Base-by-base conservation (phyloP, 2,113 vertebrate genomes). In the Gambusia affinis region DNA sequence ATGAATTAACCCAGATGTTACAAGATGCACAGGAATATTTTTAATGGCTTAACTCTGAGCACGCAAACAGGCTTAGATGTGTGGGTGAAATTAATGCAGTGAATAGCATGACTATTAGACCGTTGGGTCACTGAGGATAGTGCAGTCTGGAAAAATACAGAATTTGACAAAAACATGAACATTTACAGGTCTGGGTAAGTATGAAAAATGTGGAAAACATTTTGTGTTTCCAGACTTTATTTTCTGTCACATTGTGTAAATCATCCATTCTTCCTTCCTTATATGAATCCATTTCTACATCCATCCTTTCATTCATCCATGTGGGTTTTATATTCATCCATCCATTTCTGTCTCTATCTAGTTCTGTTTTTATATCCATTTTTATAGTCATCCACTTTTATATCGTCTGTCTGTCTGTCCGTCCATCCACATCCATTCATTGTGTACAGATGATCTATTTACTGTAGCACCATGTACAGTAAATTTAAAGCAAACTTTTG, bases 1-100 rank as follows among this genome's bases (percentile, higher is more conserved):
- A 76, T 82, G 4, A 76, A 77, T 77, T 64, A 37, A 67, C 68
- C 8, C 57, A 35, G 64, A 72, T 62, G 76, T 80, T 83, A 68
- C 27, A 67, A 65, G 65, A 75, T 37, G 39, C 33, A 39, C 73
- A 78, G 62, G 61, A 73, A 75, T 62, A 64, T 6, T 73, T 69
- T 42, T 1, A 61, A 28, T 70, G n/a, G 44, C 22, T 8, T 8
- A 76, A 60, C 67, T 35, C 35, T 63, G 27, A 67, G 19, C 64
- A 44, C 0, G 62, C 17, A 54, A 70, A 71, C 11, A 62, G 22
- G 37, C 51, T 39, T 61, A 11, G 4, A 66, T 63, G 6, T 67
- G 68, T 60, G 70, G 72, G 11, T n/a, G 28, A 7, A 29, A 37
- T 72, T 72, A 24, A 51, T 66, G 17, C 3, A 15, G 14, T 47